Conservation (phyloP, 1,140 invertebrate species). For the Saxidomus purpurata region DNA sequence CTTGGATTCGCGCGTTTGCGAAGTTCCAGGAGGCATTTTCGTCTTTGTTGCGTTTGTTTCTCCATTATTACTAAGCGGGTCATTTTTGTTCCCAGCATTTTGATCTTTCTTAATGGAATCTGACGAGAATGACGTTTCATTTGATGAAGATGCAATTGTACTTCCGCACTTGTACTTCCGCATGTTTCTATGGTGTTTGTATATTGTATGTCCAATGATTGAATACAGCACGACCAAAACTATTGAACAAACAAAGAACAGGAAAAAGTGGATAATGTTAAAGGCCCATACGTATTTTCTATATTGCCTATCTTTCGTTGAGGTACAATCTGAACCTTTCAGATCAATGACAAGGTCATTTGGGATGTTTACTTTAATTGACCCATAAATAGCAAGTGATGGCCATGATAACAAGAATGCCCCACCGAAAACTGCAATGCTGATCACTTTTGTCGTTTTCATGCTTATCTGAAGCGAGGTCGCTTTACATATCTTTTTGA, state of each 20-base stretch:
- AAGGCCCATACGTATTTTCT: conserved; percentile 55
- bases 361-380: too few species aligned
- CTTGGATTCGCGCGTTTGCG: too few species aligned
- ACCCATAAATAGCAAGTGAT: too few species aligned
- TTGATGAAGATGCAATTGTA: background rate
- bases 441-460: conserved; percentile 50
- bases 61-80: too few species aligned
- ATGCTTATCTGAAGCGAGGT: conserved; percentile 53
- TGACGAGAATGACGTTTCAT: background rate
- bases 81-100: too few species aligned
- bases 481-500: too few species aligned
- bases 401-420: conserved; percentile 54
- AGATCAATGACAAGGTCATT: conserved; percentile 10
- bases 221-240: too few species aligned
- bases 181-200: conserved; percentile 10
- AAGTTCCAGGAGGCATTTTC: too few species aligned
- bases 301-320: conserved; percentile 27
- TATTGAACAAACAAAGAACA: conserved; percentile 61
- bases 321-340: conserved; percentile 64
- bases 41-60: too few species aligned
- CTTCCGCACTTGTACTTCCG: background rate
- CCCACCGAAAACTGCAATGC: background rate
- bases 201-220: conserved; percentile 33
- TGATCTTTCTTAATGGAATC: too few species aligned
- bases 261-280: conserved; percentile 60